Percentiles rank a stretch among this genome's conserved stretches.
Conservation (phyloP, 2,113 vertebrate species). For the Penelope pileata region DNA sequence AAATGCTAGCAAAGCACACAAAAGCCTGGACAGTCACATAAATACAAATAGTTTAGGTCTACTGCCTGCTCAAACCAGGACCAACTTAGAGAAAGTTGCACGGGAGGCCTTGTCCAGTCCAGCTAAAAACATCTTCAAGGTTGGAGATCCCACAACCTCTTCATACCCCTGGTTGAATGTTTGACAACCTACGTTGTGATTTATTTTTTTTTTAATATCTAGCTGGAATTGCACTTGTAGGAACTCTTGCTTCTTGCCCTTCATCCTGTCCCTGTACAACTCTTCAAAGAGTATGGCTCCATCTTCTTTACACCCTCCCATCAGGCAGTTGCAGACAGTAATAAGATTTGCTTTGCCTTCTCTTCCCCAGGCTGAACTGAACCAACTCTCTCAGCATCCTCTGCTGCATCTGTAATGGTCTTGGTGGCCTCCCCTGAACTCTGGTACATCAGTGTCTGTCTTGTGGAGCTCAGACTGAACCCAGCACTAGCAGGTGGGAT, state of each 20-base stretch:
- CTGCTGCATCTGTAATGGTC: background rate
- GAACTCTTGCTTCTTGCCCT: background rate
- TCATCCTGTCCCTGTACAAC: background rate
- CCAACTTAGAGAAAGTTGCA: background rate
- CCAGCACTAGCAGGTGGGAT: background rate
- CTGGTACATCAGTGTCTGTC: background rate
- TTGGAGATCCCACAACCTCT: background rate
- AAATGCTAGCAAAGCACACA: background rate
- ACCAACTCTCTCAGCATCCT: background rate
- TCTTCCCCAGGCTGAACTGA: background rate
- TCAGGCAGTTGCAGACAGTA: background rate
- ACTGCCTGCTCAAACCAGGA: background rate
- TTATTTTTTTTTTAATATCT: background rate
- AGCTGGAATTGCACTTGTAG: background rate
- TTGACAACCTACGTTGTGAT: background rate
- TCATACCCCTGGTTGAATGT: background rate
- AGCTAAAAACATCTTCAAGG: background rate
- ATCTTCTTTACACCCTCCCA: background rate
- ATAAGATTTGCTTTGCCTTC: background rate
- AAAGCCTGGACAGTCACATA: background rate
- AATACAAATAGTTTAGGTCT: background rate
- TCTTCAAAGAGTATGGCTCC: background rate
- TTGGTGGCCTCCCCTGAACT: background rate
- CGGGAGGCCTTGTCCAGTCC: background rate
- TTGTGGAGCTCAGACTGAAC: background rate